phyloP scores from a whole-genome alignment of 2,113 vertebrate genomes.

The Myocastor coypus region DNA sequence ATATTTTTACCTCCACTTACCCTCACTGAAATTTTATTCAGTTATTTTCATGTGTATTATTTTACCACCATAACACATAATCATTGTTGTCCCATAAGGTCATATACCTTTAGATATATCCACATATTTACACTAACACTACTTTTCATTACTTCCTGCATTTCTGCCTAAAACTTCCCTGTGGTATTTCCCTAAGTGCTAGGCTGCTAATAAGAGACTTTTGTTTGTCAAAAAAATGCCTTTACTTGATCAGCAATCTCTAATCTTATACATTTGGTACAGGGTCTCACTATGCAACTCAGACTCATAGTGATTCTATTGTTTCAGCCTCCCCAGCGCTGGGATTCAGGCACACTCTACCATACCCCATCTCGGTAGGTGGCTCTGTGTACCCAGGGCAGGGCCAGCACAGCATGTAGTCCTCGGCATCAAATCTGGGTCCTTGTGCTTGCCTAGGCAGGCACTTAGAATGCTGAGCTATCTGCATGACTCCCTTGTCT shows the following conservation, averaged over 20 bases:
- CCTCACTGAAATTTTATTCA: background rate
- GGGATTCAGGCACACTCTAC: too few relatives aligned
- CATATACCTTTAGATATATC: background rate
- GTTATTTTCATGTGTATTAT: background rate
- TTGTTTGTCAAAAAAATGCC: constrained; percentile 21
- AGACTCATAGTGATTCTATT: too few relatives aligned
- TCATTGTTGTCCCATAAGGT: constrained; percentile 1
- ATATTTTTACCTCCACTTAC: background rate
- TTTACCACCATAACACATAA: background rate
- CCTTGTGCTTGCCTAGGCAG: too few relatives aligned
- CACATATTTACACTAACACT: background rate
- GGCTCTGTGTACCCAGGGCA: too few relatives aligned
- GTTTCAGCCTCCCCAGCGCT: too few relatives aligned
- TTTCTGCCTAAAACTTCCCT: background rate
- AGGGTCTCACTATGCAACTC: too few relatives aligned
- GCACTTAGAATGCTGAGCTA: too few relatives aligned
- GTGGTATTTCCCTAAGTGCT: constrained; percentile 32
- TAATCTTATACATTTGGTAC: too few relatives aligned
- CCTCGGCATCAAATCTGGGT: too few relatives aligned
- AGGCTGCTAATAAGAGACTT: background rate
- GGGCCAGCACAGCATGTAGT: too few relatives aligned
- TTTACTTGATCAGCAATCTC: background rate
- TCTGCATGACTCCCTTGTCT: too few relatives aligned
- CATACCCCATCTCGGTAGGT: too few relatives aligned
- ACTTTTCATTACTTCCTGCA: background rate